Percentiles rank a stretch among this genome's conserved stretches.
Evolutionary conservation across 2,113 vertebrate species (phyloP).

Genomic region (Blennius ocellaris): DNA sequence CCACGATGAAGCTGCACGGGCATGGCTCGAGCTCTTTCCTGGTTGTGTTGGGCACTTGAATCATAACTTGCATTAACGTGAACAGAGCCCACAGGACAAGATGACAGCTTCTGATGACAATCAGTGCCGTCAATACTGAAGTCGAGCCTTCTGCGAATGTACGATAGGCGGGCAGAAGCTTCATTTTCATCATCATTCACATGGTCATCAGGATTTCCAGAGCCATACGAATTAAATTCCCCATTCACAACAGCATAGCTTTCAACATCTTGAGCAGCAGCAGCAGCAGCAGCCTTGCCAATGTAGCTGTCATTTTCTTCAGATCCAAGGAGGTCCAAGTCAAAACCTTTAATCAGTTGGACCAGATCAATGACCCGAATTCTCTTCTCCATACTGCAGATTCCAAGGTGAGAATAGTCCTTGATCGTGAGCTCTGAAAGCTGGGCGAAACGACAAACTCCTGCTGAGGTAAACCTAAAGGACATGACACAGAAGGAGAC

Average conservation of each 20-base stretch:
- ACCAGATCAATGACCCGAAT: conserved; percentile 89
- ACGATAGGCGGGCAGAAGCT: conserved; percentile 55
- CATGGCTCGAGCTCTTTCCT: neutral
- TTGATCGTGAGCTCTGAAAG: conserved; percentile 86
- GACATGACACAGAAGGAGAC: neutral
- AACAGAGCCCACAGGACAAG: conserved; percentile 6
- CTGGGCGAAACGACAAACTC: conserved; percentile 84
- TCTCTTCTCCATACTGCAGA: conserved; percentile 86
- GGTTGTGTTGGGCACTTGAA: conserved; percentile 6
- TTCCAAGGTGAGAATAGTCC: conserved; percentile 87
- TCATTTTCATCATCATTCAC: conserved; percentile 9
- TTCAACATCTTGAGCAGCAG: neutral
- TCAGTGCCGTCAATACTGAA: conserved; percentile 73
- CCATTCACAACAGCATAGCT: conserved; percentile 39
- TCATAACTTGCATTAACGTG: neutral
- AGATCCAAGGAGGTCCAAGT: conserved; percentile 60
- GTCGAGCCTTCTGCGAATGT: conserved; percentile 82
- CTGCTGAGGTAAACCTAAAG: conserved; percentile 82
- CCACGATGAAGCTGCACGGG: conserved; percentile 13
- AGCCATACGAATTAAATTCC: conserved; percentile 13
- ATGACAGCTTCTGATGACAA: conserved; percentile 7
- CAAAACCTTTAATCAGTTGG: conserved; percentile 86
- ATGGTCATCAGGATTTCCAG: conserved; percentile 58
- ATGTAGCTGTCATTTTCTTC: conserved; percentile 1
- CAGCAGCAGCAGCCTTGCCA: neutral